These are phyloP conservation scores for Siniperca undulata DNA, from an alignment of 2,797 vertebrate species.

Conservation along the genomic window DNA sequence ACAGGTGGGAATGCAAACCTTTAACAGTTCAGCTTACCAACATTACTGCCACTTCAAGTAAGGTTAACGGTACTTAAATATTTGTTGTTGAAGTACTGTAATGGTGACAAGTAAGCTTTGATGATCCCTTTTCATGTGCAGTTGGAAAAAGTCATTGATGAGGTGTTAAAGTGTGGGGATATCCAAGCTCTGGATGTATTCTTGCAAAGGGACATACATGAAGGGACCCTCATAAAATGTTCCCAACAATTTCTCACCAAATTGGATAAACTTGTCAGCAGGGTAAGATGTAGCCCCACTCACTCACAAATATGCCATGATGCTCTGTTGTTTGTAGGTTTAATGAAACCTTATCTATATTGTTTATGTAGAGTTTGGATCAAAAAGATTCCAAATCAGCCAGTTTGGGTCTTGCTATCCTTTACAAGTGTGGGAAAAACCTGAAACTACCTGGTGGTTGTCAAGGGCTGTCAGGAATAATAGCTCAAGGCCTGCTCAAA, in stretches of 20 bases:
- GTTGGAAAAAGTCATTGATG: slow-evolving; percentile 90
- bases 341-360: not conserved
- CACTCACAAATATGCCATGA: not conserved
- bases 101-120: not conserved
- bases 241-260: slow-evolving; percentile 91
- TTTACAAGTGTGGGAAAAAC: slow-evolving; percentile 88
- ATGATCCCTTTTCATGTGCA: slow-evolving; percentile 50
- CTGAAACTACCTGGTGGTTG: slow-evolving; percentile 85
- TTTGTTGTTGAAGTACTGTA: not conserved
- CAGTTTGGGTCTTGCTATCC: slow-evolving; percentile 82
- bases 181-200: slow-evolving; percentile 84
- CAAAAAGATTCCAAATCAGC: slow-evolving; percentile 81
- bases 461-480: slow-evolving; percentile 85
- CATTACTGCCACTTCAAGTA: not conserved
- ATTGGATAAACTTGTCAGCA: slow-evolving; percentile 90
- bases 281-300: slow-evolving; percentile 80
- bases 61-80: not conserved
- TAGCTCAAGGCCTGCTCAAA: slow-evolving; percentile 88
- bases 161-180: slow-evolving; percentile 85
- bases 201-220: slow-evolving; percentile 81
- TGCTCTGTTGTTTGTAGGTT: not conserved
- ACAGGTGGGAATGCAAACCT: slow-evolving; percentile 66
- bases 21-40: not conserved
- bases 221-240: slow-evolving; percentile 85
- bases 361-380: slow-evolving; percentile 88